Percentiles rank a stretch among this genome's conserved stretches.
Evolutionary conservation across 2,888 invertebrate species (phyloP).

Genomic region (Adelphocoris suturalis): DNA sequence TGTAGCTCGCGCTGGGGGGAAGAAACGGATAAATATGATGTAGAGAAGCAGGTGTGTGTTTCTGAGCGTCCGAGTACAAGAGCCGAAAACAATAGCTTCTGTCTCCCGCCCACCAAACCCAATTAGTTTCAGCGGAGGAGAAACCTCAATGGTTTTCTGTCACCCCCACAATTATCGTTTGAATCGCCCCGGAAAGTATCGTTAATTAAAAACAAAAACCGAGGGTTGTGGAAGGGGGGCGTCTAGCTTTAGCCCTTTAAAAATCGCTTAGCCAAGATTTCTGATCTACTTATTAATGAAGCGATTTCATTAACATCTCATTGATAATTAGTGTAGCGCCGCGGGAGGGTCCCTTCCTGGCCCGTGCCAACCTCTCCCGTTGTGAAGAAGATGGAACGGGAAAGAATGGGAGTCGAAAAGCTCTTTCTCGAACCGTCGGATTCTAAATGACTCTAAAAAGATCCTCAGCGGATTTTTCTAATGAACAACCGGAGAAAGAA

Average conservation of each 20-base stretch:
- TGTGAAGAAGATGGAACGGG: neutral
- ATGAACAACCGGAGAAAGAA: conserved; percentile 50
- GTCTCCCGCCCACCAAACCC: conserved; percentile 29
- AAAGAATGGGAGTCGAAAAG: conserved; percentile 32
- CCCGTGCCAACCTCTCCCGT: neutral
- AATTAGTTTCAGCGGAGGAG: conserved; percentile 20
- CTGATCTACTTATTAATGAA: conserved; percentile 30
- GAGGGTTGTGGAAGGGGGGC: no score
- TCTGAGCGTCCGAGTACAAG: conserved; percentile 30
- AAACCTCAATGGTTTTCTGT: conserved; percentile 24
- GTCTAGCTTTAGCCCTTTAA: conserved; percentile 1
- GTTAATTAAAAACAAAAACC: conserved; percentile 33
- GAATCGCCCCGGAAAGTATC: neutral
- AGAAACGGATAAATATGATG: conserved; percentile 48
- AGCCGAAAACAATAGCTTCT: conserved; percentile 37
- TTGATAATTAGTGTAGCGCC: conserved; percentile 17
- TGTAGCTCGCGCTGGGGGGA: neutral
- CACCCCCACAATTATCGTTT: neutral
- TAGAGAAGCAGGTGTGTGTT: conserved; percentile 12
- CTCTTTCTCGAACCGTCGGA: neutral
- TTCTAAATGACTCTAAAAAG: conserved; percentile 27
- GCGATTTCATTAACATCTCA: conserved; percentile 46
- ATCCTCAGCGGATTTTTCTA: conserved; percentile 36
- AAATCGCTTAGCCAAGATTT: conserved; percentile 5
- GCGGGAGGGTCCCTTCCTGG: neutral